A percentile compares a stretch with the other conserved stretches of the same genome.
phyloP scores from a whole-genome alignment of 2,113 vertebrate genomes.

The Vireo altiloquus region DNA sequence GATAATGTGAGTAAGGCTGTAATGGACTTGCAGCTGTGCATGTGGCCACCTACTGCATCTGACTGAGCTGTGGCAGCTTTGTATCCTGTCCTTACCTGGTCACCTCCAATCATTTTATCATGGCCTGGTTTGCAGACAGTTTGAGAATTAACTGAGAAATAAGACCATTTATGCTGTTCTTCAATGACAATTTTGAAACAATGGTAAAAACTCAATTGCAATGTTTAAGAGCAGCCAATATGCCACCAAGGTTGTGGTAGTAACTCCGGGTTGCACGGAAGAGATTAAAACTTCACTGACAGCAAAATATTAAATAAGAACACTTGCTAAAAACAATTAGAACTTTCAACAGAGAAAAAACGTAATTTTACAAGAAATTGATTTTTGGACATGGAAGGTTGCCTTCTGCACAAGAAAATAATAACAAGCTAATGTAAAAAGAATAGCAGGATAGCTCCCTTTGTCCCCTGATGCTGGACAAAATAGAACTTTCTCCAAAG shows the following conservation, averaged over 20 bases:
- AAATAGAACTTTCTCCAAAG: background rate
- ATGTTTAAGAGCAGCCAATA: background rate
- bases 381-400: background rate
- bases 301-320: background rate
- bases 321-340: background rate
- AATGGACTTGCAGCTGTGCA: background rate
- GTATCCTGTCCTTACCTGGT: background rate
- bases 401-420: background rate
- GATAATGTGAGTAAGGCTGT: background rate
- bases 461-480: background rate
- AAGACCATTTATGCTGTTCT: background rate
- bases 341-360: background rate
- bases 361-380: background rate
- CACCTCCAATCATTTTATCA: background rate
- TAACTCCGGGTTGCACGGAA: background rate
- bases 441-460: background rate
- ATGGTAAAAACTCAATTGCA: background rate
- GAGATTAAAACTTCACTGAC: background rate
- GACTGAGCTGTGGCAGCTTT: background rate
- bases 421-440: background rate
- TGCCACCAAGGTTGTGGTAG: background rate
- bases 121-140: background rate
- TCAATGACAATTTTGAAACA: background rate
- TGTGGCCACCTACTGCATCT: background rate
- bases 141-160: background rate